phyloP scores from a whole-genome alignment of 2,888 invertebrate genomes.

The Lepas anatifera region DNA sequence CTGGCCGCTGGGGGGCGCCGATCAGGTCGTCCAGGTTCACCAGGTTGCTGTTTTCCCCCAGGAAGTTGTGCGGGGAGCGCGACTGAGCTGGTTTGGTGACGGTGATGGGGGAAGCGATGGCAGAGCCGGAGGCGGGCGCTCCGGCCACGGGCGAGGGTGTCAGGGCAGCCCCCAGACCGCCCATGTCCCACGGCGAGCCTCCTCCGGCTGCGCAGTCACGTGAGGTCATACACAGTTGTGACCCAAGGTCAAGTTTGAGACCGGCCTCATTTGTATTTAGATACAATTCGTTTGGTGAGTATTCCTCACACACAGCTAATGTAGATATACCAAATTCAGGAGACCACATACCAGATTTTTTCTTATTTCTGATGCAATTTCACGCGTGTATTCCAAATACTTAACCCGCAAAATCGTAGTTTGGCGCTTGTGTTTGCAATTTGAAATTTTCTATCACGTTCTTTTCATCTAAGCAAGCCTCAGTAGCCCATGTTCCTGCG shows the following conservation, averaged over 20 bases:
- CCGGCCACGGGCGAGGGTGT: neutral
- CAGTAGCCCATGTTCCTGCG: too few relatives aligned
- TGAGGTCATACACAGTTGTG: slow-evolving; percentile 17
- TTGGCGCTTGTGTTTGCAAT: too few relatives aligned
- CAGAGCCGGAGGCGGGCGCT: neutral
- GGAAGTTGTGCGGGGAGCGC: slow-evolving; percentile 49
- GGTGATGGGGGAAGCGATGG: slow-evolving; percentile 30
- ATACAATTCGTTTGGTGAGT: too few relatives aligned
- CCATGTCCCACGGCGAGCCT: slow-evolving; percentile 1
- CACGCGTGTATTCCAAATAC: too few relatives aligned
- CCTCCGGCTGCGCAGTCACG: slow-evolving; percentile 15
- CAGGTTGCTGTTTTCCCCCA: slow-evolving; percentile 90
- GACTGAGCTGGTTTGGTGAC: slow-evolving; percentile 35
- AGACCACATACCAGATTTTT: too few relatives aligned
- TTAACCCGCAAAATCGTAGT: too few relatives aligned
- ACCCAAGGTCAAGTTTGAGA: neutral
- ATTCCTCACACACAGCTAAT: neutral
- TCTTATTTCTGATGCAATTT: too few relatives aligned
- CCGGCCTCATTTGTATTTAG: too few relatives aligned
- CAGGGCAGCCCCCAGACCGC: neutral
- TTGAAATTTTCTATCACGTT: too few relatives aligned
- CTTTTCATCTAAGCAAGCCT: too few relatives aligned
- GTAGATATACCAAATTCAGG: too few relatives aligned
- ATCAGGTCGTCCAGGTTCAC: slow-evolving; percentile 97
- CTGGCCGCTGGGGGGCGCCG: slow-evolving; percentile 33